Conservation (phyloP, 2,797 vertebrate species). For the Echeneis naucrates region DNA sequence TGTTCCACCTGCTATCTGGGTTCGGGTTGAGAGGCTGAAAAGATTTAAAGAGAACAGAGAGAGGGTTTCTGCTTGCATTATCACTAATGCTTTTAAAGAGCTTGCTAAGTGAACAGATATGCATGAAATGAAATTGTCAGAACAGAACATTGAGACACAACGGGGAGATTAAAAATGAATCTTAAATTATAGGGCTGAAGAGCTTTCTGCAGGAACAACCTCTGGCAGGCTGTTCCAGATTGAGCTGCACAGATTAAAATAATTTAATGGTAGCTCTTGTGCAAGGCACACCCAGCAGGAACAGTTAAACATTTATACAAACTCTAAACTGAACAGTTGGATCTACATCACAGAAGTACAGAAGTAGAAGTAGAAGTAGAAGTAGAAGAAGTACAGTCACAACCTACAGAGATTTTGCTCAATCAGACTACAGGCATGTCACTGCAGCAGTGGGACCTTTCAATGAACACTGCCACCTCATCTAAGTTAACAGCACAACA, state of each 20-base stretch:
- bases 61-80: neutral
- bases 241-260: neutral
- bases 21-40: conserved; percentile 95
- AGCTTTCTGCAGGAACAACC: neutral
- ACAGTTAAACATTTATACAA: neutral
- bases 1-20: conserved; percentile 98
- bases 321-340: neutral
- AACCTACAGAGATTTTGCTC: neutral
- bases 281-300: neutral
- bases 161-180: no score
- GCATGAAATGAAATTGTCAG: no score
- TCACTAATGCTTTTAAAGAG: no score
- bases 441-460: no score
- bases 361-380: no score
- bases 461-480: neutral
- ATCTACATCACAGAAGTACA: neutral
- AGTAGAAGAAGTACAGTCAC: no score
- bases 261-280: neutral
- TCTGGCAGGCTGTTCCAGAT: neutral
- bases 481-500: neutral
- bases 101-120: no score
- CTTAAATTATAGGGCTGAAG: no score
- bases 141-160: no score
- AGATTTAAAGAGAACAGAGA: neutral
- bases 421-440: neutral